Conservation (phyloP, 92 coral and sea anemone species). For the Anthopleura xanthogrammica region DNA sequence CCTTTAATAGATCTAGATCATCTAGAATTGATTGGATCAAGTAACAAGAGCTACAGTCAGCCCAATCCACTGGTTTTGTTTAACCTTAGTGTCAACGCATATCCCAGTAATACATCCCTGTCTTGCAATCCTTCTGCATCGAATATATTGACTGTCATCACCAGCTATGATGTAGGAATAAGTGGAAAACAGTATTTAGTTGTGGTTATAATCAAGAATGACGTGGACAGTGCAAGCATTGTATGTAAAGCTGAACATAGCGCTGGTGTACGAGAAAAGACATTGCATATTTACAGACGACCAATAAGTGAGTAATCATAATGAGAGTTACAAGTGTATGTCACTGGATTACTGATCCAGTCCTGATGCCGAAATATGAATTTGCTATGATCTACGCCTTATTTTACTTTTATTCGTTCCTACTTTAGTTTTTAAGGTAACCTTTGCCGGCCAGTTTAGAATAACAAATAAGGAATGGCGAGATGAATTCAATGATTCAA, state of each 20-base stretch:
- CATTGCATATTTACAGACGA: background rate
- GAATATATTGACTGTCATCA: background rate
- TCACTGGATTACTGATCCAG: background rate
- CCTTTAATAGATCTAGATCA: too few species aligned
- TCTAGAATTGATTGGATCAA: background rate
- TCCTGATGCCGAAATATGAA: too few species aligned
- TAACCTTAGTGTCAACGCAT: background rate
- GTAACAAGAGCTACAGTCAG: conserved; percentile 3
- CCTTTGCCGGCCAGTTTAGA: too few species aligned
- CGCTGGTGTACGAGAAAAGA: background rate
- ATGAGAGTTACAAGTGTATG: too few species aligned
- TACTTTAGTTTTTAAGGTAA: background rate
- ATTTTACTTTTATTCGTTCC: background rate
- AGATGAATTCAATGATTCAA: too few species aligned
- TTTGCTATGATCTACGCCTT: too few species aligned
- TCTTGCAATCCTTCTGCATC: background rate
- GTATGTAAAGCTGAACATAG: background rate
- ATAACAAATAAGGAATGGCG: too few species aligned
- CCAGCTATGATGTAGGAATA: background rate
- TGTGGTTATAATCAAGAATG: background rate
- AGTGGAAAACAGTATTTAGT: background rate
- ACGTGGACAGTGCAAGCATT: background rate
- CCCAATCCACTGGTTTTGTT: background rate
- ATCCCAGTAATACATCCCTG: background rate
- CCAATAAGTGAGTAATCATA: background rate